These are phyloP conservation scores for Podarcis lilfordi DNA, from an alignment of 2,797 vertebrate species.

Conservation along the genomic window DNA sequence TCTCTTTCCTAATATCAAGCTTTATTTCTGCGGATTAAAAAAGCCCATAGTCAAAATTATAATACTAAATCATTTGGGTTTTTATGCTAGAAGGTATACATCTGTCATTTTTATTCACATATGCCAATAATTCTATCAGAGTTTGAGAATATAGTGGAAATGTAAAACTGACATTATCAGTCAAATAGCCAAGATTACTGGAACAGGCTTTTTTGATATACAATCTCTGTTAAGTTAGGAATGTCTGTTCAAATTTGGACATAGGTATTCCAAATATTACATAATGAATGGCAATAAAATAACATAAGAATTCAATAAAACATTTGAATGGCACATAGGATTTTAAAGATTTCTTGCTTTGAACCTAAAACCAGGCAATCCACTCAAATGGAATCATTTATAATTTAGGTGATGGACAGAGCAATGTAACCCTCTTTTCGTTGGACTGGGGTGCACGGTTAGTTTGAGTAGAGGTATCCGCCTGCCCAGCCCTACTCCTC, in stretches of 20 bases:
- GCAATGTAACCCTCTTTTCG: neutral
- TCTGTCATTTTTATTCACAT: slow-evolving; percentile 57
- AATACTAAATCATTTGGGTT: slow-evolving; percentile 42
- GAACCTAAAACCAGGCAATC: neutral
- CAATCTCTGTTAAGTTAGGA: neutral
- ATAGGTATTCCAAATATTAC: neutral
- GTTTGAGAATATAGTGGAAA: slow-evolving; percentile 36
- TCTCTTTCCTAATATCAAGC: slow-evolving; percentile 54
- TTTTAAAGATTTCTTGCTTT: neutral
- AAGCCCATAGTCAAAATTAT: slow-evolving; percentile 48
- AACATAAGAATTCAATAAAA: neutral
- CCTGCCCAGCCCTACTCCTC: no score
- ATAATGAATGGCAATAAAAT: slow-evolving; percentile 35
- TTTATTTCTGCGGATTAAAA: slow-evolving; percentile 51
- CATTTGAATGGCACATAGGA: neutral
- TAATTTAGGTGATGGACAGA: neutral
- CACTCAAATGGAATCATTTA: neutral
- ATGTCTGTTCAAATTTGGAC: slow-evolving; percentile 11
- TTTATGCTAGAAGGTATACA: slow-evolving; percentile 54
- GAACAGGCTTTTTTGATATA: slow-evolving; percentile 44
- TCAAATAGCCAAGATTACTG: slow-evolving; percentile 35
- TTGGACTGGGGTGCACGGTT: no score
- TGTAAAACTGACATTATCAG: slow-evolving; percentile 19
- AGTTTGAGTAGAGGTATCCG: no score
- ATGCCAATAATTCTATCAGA: slow-evolving; percentile 33